Conservation (phyloP, 2,888 invertebrate species). For the Pollenia griseotomentosa region DNA sequence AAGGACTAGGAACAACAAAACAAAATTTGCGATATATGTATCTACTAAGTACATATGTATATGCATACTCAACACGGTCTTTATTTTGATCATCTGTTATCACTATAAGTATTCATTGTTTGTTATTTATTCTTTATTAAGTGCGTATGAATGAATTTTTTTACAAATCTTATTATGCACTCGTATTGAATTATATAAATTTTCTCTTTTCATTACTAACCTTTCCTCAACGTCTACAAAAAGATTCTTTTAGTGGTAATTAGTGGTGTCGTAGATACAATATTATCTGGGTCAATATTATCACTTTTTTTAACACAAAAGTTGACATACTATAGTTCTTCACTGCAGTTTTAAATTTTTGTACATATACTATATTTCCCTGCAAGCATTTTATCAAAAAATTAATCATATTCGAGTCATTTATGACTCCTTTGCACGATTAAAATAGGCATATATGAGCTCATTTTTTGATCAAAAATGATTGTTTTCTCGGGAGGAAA, state of each 20-base stretch:
- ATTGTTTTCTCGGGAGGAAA: too few species aligned
- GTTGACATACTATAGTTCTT: constrained; percentile 23
- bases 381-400: too few species aligned
- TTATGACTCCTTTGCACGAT: too few species aligned
- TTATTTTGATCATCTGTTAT: constrained; percentile 1
- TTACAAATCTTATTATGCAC: neutral
- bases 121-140: neutral
- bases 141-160: constrained; percentile 10
- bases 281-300: constrained; percentile 63
- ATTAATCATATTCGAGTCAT: too few species aligned
- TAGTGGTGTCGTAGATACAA: neutral
- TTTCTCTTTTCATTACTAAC: too few species aligned
- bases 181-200: neutral
- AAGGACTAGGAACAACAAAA: neutral
- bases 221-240: too few species aligned
- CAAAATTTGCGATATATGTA: neutral
- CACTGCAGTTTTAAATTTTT: too few species aligned
- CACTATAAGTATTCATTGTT: neutral
- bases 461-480: too few species aligned
- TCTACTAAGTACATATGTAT: too few species aligned
- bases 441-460: too few species aligned
- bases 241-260: too few species aligned
- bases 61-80: too few species aligned
- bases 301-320: constrained; percentile 24
- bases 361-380: neutral